phyloP scores from a whole-genome alignment of 2,888 invertebrate species.

The Tenthredo mesomela region DNA sequence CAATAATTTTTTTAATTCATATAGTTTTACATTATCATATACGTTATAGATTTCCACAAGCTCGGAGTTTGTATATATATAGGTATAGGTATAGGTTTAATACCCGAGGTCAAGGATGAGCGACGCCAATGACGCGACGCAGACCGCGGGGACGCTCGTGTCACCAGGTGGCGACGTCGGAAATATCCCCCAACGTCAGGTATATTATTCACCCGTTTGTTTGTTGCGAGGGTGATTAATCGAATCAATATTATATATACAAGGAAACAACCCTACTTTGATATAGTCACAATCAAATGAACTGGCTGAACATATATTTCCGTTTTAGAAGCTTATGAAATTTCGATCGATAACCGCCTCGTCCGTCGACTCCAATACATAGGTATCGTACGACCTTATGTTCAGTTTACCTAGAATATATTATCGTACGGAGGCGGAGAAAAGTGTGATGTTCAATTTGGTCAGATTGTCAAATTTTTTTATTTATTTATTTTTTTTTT shows the following conservation, averaged over 20 bases:
- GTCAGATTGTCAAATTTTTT: neutral
- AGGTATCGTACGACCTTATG: neutral
- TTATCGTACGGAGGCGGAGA: neutral
- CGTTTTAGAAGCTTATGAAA: neutral
- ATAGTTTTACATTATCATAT: neutral
- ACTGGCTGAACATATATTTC: neutral
- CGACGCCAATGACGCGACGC: constrained; percentile 1
- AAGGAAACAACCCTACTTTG: constrained; percentile 29
- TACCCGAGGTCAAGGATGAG: constrained; percentile 36
- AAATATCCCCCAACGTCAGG: constrained; percentile 44
- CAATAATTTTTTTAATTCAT: neutral
- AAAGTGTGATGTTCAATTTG: neutral
- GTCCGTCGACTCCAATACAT: neutral
- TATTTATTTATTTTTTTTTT: neutral
- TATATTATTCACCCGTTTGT: constrained; percentile 31
- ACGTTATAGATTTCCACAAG: neutral
- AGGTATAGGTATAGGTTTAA: neutral
- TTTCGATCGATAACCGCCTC: constrained; percentile 4
- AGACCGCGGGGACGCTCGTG: constrained; percentile 5
- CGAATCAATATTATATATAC: constrained; percentile 28
- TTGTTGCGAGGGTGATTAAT: constrained; percentile 47
- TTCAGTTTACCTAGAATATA: neutral
- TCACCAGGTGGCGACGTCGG: constrained; percentile 44
- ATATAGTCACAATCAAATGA: neutral
- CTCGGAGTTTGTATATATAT: neutral